Percentiles rank a stretch among this genome's conserved stretches.
phyloP scores from a whole-genome alignment of 2,888 invertebrate species.

The Melinopterus prodromus region DNA sequence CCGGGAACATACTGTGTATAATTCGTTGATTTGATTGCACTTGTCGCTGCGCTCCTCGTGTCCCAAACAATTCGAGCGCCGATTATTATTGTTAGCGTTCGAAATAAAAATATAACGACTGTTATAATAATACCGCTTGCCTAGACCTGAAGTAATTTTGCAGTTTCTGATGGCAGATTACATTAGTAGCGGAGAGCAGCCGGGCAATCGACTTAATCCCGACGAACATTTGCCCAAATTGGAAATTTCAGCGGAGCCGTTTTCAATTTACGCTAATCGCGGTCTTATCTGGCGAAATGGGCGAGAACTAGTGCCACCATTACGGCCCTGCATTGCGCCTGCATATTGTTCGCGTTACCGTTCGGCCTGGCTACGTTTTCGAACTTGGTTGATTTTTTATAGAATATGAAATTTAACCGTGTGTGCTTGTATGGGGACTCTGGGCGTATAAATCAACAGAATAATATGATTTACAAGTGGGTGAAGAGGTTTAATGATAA shows the following conservation, averaged over 20 bases:
- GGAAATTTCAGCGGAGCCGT: constrained; percentile 20
- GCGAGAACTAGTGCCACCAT: constrained; percentile 7
- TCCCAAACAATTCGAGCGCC: too few relatives aligned
- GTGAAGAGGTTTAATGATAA: too few relatives aligned
- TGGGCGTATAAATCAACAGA: background rate
- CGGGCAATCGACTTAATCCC: background rate
- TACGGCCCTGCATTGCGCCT: constrained; percentile 11
- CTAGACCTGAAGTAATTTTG: background rate
- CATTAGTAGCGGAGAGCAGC: background rate
- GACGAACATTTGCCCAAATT: constrained; percentile 14
- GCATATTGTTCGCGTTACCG: constrained; percentile 11
- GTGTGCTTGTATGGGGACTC: background rate
- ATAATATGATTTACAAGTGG: background rate
- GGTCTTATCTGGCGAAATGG: constrained; percentile 5
- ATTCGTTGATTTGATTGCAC: too few relatives aligned
- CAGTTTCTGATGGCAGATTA: background rate
- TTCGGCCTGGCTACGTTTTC: background rate
- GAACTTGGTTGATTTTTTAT: background rate
- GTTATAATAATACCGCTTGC: too few relatives aligned
- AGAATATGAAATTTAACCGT: background rate
- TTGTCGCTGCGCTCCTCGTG: too few relatives aligned
- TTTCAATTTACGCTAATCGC: constrained; percentile 24
- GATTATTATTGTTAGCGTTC: too few relatives aligned
- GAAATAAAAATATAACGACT: too few relatives aligned
- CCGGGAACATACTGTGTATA: too few relatives aligned